A percentile compares a stretch with the other conserved stretches of the same genome.
These are phyloP conservation scores for Aphrophora alni DNA, from an alignment of 2,888 invertebrate genomes.

Conservation along the genomic window DNA sequence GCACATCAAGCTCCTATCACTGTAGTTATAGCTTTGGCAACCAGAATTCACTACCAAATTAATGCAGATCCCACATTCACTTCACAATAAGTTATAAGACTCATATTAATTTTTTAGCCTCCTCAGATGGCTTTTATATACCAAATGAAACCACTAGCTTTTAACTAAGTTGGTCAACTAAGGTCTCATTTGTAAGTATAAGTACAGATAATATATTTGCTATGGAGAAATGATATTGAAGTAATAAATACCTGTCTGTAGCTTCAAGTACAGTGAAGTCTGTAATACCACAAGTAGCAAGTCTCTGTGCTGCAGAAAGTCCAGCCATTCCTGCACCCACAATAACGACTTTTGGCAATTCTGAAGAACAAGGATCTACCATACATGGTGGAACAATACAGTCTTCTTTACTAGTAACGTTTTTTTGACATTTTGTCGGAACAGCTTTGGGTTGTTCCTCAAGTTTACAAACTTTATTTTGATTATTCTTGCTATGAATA, in stretches of 20 bases:
- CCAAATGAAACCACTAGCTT: no score
- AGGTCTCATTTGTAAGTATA: no score
- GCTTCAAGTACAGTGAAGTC: conserved; percentile 79
- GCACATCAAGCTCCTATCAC: no score
- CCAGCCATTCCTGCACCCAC: conserved; percentile 84
- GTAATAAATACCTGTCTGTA: conserved; percentile 61
- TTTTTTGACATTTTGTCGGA: background rate
- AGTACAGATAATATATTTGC: no score
- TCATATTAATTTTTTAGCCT: no score
- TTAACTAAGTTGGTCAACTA: no score
- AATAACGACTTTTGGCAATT: conserved; percentile 69
- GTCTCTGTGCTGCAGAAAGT: conserved; percentile 76
- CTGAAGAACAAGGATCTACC: background rate
- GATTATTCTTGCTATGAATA: background rate
- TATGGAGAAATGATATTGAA: no score
- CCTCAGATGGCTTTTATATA: no score
- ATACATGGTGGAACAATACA: background rate
- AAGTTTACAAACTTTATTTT: background rate
- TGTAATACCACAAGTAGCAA: conserved; percentile 74
- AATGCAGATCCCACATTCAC: no score
- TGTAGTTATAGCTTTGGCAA: no score
- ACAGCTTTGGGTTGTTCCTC: background rate
- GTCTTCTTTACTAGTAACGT: background rate
- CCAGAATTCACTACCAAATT: no score
- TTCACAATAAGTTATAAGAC: no score